Percentiles rank a stretch among this genome's conserved stretches.
These are phyloP conservation scores for Folsomia candida DNA, from an alignment of 2,888 invertebrate species.

Conservation along the genomic window DNA sequence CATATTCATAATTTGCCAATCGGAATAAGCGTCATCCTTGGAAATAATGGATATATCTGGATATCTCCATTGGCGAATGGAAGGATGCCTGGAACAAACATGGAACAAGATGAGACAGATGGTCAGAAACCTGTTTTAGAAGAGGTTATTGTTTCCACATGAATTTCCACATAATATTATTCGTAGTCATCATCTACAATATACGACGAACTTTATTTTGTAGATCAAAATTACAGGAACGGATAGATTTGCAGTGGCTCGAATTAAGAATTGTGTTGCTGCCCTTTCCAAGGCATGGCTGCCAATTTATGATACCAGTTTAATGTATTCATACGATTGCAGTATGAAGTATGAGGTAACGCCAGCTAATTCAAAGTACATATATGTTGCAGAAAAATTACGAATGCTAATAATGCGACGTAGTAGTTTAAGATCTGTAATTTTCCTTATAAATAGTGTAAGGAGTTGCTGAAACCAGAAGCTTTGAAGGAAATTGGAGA, in stretches of 20 bases:
- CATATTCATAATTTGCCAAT: slow-evolving; percentile 92
- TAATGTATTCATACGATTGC: slow-evolving; percentile 85
- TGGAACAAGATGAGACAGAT: slow-evolving; percentile 61
- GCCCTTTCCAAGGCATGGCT: slow-evolving; percentile 82
- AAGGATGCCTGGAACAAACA: slow-evolving; percentile 49
- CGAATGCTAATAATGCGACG: background rate
- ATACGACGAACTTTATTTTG: slow-evolving; percentile 38
- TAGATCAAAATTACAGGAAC: slow-evolving; percentile 65
- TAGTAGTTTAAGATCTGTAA: background rate
- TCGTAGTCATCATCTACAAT: no score
- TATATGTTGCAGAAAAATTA: background rate
- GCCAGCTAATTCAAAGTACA: no score
- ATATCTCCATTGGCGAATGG: slow-evolving; percentile 47
- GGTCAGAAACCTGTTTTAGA: slow-evolving; percentile 72
- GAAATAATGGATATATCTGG: slow-evolving; percentile 87
- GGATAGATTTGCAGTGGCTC: slow-evolving; percentile 81
- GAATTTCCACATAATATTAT: background rate
- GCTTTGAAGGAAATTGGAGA: slow-evolving; percentile 73
- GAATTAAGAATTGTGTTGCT: slow-evolving; percentile 84
- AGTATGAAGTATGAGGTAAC: slow-evolving; percentile 75
- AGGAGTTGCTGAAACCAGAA: slow-evolving; percentile 77
- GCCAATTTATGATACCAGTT: slow-evolving; percentile 87
- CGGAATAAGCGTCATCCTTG: slow-evolving; percentile 88
- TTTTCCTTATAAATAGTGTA: slow-evolving; percentile 53
- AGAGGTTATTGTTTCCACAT: slow-evolving; percentile 57